A percentile compares a stretch with the other conserved stretches of the same genome.
Evolutionary conservation across 2,888 invertebrate genomes (phyloP).

Genomic region (Lingula anatina): DNA sequence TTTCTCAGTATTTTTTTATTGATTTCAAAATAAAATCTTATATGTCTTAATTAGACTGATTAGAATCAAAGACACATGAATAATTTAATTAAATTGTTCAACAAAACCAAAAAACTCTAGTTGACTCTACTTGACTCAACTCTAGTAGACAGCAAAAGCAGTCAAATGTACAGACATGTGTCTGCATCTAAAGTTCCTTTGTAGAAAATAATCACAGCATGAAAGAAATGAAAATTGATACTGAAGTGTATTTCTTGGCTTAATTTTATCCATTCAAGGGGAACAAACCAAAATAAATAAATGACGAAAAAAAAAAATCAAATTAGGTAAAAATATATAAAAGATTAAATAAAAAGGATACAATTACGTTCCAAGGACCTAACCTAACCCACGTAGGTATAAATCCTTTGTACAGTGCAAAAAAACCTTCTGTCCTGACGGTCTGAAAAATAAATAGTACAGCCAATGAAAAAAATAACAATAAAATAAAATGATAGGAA

Average conservation of each 20-base stretch:
- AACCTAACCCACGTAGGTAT: constrained; percentile 91
- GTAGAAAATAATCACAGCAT: no score
- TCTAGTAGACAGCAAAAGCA: no score
- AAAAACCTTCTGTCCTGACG: constrained; percentile 77
- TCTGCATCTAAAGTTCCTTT: no score
- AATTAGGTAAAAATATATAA: neutral
- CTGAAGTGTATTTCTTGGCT: neutral
- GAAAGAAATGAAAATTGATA: no score
- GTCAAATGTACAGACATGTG: no score
- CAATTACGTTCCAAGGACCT: constrained; percentile 94
- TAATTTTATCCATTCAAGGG: neutral
- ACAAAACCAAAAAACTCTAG: neutral
- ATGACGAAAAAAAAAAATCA: neutral
- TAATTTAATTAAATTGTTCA: neutral
- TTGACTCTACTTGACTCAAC: neutral
- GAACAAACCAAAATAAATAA: neutral
- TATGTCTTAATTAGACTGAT: no score
- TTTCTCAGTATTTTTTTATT: no score
- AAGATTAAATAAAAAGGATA: constrained; percentile 45
- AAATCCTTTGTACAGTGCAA: constrained; percentile 90
- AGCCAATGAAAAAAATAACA: no score
- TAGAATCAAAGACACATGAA: no score
- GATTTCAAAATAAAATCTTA: no score
- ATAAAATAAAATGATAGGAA: no score
- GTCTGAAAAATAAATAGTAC: constrained; percentile 59